phyloP scores from a whole-genome alignment of 2,113 vertebrate genomes.

The Aplodontia rufa region DNA sequence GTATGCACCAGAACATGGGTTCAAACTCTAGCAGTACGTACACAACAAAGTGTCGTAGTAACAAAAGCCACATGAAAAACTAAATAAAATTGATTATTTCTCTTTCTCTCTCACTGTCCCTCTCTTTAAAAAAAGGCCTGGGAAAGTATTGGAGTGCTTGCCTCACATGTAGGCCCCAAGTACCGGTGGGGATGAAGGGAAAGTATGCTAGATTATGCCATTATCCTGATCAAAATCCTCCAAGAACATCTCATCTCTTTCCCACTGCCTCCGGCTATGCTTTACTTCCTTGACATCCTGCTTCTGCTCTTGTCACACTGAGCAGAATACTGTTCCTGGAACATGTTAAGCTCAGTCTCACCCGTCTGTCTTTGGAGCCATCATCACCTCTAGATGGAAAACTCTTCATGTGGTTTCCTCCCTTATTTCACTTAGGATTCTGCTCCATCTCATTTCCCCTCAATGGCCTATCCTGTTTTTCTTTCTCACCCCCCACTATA shows the following conservation, averaged over 20 bases:
- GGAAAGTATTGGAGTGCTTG: not conserved
- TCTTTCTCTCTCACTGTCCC: too few relatives aligned
- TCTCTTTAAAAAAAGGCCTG: too few relatives aligned
- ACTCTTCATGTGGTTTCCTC: not conserved
- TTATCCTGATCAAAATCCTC: not conserved
- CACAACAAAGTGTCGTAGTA: too few relatives aligned
- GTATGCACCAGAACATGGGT: too few relatives aligned
- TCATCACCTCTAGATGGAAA: not conserved
- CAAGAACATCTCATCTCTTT: not conserved
- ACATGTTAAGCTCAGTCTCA: not conserved
- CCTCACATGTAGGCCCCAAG: too few relatives aligned
- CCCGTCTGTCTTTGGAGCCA: rapidly evolving
- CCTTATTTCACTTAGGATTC: not conserved
- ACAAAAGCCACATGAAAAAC: too few relatives aligned
- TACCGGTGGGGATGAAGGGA: too few relatives aligned
- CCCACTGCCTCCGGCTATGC: not conserved
- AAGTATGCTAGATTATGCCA: not conserved
- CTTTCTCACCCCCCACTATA: not conserved
- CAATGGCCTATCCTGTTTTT: not conserved
- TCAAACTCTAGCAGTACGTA: too few relatives aligned
- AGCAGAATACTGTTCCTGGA: not conserved
- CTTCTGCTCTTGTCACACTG: not conserved
- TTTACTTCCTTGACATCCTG: not conserved
- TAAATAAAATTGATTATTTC: too few relatives aligned
- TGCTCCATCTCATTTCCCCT: not conserved